These are phyloP conservation scores for Cantharis lateralis DNA, from an alignment of 2,888 invertebrate genomes.

Conservation along the genomic window DNA sequence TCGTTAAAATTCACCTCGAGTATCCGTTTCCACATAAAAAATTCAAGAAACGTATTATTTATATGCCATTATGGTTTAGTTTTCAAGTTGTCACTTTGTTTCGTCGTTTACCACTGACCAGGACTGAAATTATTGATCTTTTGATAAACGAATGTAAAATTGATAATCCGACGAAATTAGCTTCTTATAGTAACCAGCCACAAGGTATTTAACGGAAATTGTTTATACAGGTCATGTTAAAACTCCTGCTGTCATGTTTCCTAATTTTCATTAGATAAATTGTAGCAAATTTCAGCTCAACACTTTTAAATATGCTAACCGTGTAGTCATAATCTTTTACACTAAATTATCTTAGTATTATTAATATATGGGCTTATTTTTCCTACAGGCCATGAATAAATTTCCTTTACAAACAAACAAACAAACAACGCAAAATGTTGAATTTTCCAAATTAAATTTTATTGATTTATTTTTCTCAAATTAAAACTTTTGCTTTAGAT, in stretches of 20 bases:
- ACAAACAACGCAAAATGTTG: background rate
- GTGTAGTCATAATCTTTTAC: background rate
- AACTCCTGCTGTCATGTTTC: background rate
- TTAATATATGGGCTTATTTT: background rate
- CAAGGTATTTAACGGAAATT: background rate
- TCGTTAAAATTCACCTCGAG: background rate
- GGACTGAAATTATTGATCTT: background rate
- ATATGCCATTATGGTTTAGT: background rate
- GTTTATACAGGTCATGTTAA: background rate
- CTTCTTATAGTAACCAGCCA: background rate
- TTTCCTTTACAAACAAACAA: background rate
- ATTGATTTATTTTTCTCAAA: no score
- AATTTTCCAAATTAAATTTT: no score
- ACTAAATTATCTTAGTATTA: background rate
- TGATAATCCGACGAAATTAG: background rate
- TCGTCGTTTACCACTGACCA: background rate
- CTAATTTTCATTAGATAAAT: background rate
- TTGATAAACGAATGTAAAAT: background rate
- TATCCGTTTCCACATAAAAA: background rate
- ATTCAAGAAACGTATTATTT: background rate
- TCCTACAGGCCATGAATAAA: background rate
- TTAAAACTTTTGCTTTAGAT: no score
- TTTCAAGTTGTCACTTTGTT: background rate
- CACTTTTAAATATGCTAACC: background rate
- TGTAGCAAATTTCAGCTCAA: background rate